Conservation (phyloP, 2,797 vertebrate genomes). For the Sus cebifrons region DNA sequence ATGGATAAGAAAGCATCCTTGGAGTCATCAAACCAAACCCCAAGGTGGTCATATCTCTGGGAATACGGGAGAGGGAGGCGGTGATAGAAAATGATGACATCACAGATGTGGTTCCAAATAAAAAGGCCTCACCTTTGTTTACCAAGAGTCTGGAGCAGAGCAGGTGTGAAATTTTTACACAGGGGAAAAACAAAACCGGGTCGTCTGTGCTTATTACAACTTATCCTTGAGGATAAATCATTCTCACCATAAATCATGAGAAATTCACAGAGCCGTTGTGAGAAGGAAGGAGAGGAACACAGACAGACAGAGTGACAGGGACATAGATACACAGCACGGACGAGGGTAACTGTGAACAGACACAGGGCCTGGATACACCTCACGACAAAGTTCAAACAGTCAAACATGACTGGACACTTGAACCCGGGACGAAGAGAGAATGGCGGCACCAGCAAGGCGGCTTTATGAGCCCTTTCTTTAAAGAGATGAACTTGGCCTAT, state of each 20-base stretch:
- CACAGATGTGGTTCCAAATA: not conserved
- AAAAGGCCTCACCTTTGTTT: not conserved
- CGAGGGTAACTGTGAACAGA: not conserved
- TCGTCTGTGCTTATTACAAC: not conserved
- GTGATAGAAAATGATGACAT: not conserved
- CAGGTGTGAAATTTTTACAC: not conserved
- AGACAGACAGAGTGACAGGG: not conserved
- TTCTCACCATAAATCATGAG: not conserved
- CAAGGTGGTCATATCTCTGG: not conserved
- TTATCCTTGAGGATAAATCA: constrained; percentile 8
- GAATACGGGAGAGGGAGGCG: not conserved
- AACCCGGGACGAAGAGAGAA: not conserved
- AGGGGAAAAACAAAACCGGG: not conserved
- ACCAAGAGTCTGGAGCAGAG: not conserved
- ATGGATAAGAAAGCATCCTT: not conserved
- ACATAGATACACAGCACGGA: not conserved
- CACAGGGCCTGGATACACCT: not conserved
- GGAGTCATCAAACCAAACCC: not conserved
- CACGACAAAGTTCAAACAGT: not conserved
- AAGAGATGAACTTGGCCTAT: not conserved
- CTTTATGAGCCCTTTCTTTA: not conserved
- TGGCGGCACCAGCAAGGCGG: not conserved
- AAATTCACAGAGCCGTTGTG: not conserved
- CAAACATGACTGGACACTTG: not conserved
- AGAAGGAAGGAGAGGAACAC: not conserved